Conservation (phyloP, 92 coral and sea anemone genomes). For the Palythoa heliodiscus region DNA sequence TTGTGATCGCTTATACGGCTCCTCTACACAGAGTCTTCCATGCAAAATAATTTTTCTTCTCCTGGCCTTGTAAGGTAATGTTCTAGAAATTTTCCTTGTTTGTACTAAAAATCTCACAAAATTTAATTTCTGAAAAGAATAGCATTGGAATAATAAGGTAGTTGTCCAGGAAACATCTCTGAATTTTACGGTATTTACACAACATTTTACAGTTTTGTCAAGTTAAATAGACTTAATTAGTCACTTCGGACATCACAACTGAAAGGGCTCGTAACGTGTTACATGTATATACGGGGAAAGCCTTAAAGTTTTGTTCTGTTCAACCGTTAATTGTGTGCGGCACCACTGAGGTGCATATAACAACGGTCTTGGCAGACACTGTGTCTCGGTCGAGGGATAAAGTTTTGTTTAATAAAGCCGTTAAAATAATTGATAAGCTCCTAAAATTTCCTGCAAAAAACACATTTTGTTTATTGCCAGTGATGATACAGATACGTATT, state of each 20-base stretch:
- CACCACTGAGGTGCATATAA: background rate
- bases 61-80: background rate
- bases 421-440: background rate
- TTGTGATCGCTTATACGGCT: background rate
- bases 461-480: background rate
- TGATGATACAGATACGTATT: background rate
- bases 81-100: background rate
- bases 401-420: background rate
- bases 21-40: background rate
- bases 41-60: background rate
- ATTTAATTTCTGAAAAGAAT: background rate
- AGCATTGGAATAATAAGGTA: background rate
- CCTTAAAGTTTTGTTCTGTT: background rate
- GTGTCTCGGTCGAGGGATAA: background rate
- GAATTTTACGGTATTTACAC: constrained; percentile 4
- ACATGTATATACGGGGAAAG: background rate
- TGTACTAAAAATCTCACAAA: background rate
- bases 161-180: constrained; percentile 32
- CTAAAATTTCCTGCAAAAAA: background rate
- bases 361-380: background rate
- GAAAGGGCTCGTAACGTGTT: background rate
- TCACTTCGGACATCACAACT: background rate
- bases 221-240: constrained; percentile 23
- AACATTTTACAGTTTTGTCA: constrained; percentile 23
- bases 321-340: background rate